Conservation (phyloP, 2,888 invertebrate species). For the Latrodectus hesperus region DNA sequence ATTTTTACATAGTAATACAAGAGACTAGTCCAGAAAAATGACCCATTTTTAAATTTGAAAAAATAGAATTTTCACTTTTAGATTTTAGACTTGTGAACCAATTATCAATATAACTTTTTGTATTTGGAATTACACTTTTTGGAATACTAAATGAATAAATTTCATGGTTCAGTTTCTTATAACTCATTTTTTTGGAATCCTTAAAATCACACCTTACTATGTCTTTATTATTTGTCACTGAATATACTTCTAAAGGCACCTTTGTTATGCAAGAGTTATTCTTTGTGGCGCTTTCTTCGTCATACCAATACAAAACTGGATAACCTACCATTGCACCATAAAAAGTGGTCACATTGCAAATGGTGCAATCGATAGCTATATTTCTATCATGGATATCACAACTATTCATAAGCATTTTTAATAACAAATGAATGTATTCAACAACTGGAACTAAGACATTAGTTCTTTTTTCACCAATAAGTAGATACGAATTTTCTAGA, state of each 20-base stretch:
- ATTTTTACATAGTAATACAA: conserved; percentile 41
- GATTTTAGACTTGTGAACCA: conserved; percentile 28
- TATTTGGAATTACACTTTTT: conserved; percentile 21
- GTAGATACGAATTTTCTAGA: neutral
- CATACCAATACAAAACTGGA: conserved; percentile 61
- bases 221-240: neutral
- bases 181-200: no score
- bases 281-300: conserved; percentile 16
- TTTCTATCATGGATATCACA: neutral
- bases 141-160: conserved; percentile 56
- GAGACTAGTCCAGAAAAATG: conserved; percentile 20
- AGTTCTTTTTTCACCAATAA: conserved; percentile 19
- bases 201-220: no score
- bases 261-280: conserved; percentile 46
- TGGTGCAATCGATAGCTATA: neutral
- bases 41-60: conserved; percentile 17
- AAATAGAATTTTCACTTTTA: conserved; percentile 10
- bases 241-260: conserved; percentile 51
- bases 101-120: conserved; percentile 6
- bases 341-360: conserved; percentile 42
- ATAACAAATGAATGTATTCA: conserved; percentile 3
- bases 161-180: neutral
- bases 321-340: conserved; percentile 50
- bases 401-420: neutral
- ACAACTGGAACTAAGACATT: conserved; percentile 14